Evolutionary conservation across 2,888 invertebrate species (phyloP).

Genomic region (Gymnocheta viridis): DNA sequence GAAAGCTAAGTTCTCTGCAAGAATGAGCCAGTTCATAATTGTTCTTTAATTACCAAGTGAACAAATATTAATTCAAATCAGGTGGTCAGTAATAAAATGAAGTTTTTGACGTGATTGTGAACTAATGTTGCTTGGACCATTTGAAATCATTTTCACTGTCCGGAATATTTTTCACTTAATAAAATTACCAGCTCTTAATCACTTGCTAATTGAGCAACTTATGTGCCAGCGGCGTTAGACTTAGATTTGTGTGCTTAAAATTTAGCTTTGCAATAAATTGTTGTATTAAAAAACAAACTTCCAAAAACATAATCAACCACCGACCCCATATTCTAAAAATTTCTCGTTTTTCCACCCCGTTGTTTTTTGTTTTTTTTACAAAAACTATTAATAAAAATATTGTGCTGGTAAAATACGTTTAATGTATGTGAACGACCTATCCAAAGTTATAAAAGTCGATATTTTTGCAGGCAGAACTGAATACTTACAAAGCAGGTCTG

Average conservation of each 20-base stretch:
- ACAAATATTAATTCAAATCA: too few relatives aligned
- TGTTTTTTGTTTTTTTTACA: neutral
- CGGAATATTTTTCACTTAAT: conserved; percentile 7
- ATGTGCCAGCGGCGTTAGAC: neutral
- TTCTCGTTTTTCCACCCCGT: conserved; percentile 16
- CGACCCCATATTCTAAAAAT: conserved; percentile 29
- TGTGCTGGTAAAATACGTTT: conserved; percentile 47
- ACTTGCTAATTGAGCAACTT: conserved; percentile 33
- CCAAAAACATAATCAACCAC: conserved; percentile 23
- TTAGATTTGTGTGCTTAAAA: neutral
- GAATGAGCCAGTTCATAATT: too few relatives aligned
- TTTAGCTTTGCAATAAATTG: neutral
- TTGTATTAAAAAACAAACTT: neutral
- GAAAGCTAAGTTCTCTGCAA: too few relatives aligned
- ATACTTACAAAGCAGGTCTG: neutral
- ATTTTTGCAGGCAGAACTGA: neutral
- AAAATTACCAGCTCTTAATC: conserved; percentile 11
- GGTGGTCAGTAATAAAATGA: too few relatives aligned
- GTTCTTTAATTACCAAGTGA: too few relatives aligned
- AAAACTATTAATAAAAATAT: conserved; percentile 37
- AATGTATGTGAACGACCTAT: conserved; percentile 43
- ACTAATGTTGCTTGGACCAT: neutral
- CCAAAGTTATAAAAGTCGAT: conserved; percentile 21
- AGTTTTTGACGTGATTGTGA: too few relatives aligned
- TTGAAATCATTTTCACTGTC: neutral